Base-by-base conservation (phyloP, 1,140 invertebrate species). In the Bombus picipes region DNA sequence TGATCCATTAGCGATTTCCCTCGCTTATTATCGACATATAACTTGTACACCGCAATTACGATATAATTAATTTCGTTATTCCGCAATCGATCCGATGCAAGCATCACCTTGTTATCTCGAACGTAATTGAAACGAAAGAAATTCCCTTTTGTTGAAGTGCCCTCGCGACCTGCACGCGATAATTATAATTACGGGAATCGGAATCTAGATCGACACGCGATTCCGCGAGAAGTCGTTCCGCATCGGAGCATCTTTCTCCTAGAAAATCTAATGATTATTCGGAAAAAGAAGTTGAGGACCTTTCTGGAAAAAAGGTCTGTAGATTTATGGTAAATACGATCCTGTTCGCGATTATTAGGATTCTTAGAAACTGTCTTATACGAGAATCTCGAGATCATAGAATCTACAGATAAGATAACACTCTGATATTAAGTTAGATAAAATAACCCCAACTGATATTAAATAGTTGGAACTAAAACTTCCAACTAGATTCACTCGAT, bases 11-110 rank as follows among this genome's bases (percentile, higher is more conserved):
- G 43, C 37, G 37, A 72, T 41, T 28, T 28, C 5, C 2, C 15
- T 53, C 28, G 72, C 28, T 68, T 76, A 76, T 76, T 76, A 83
- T n/a, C 43, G 28, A 18, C 59, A 8, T 43, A 34, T 28, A 65
- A 37, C 32, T n/a, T 41, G 41, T 18, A 70, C 5, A 18, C 15
- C 37, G 65, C 39, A 83, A 71, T 78, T 59, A 83, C 18, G n/a
- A 78, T 32, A n/a, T 70, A 83, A 83, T 78, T 83, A 78, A 83
- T 78, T 43, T 78, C 74, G 74, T 70, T 78, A 70, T 57, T 66
- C 22, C 22, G 74, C 47, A 57, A 41, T 68, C 22, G 32, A 53
- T 59, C 22, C 12, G 39, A 10, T 5, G 28, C 72, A 43, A 75
- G 72, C 81, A 18, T 74, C 80, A 28, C n/a, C 72, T 82, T 47